phyloP scores from a whole-genome alignment of 2,113 vertebrate genomes.

The Tragelaphus scriptus region DNA sequence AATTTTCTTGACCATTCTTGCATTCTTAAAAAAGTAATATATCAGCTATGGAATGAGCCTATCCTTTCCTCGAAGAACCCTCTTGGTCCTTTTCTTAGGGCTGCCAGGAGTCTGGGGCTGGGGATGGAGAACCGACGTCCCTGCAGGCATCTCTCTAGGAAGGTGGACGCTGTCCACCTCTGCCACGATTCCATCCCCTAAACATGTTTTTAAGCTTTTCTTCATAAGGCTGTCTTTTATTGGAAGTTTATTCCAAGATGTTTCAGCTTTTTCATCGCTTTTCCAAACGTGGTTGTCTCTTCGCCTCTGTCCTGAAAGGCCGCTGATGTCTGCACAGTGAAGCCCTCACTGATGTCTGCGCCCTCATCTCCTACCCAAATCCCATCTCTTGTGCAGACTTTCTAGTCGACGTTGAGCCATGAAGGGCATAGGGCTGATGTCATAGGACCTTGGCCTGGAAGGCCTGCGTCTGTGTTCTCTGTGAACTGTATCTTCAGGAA shows the following conservation, averaged over 20 bases:
- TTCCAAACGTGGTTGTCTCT: not conserved
- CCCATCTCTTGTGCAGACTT: not conserved
- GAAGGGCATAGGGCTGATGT: rapidly evolving
- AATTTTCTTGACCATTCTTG: not conserved
- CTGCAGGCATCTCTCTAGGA: not conserved
- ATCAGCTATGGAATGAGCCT: not conserved
- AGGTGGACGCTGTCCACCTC: rapidly evolving
- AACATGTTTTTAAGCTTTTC: not conserved
- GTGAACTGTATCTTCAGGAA: not conserved
- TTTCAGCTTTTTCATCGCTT: not conserved
- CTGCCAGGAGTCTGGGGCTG: not conserved
- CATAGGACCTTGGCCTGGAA: not conserved
- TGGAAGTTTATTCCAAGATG: not conserved
- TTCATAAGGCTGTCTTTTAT: not conserved
- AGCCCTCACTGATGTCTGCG: not conserved
- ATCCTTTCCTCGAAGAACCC: not conserved
- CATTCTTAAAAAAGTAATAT: not conserved
- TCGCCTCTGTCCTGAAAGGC: not conserved
- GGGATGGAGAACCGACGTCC: rapidly evolving
- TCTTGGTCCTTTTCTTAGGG: not conserved
- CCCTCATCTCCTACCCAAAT: no score
- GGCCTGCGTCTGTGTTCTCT: not conserved
- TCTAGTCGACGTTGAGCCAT: not conserved
- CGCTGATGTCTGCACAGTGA: rapidly evolving
- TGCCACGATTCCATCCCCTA: not conserved